Evolutionary conservation across 2,888 invertebrate species (phyloP).

Genomic region (Ormyrus labotus): DNA sequence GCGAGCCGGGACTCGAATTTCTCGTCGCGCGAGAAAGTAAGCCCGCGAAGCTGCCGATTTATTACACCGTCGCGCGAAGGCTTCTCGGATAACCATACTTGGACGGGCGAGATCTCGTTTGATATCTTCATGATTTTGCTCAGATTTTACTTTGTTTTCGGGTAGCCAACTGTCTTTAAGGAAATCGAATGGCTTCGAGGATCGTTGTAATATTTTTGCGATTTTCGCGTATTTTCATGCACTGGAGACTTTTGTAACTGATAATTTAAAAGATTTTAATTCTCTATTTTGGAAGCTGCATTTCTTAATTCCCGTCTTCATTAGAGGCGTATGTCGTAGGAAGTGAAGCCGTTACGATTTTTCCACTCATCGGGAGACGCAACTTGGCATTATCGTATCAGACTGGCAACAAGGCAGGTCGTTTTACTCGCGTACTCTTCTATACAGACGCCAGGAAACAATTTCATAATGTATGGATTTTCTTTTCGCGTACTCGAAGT

Average conservation of each 20-base stretch:
- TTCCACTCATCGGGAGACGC: background rate
- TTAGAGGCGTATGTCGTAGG: too few species aligned
- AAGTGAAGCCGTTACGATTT: background rate
- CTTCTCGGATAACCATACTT: constrained; percentile 14
- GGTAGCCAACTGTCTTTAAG: too few species aligned
- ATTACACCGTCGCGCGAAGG: constrained; percentile 15
- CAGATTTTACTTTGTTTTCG: too few species aligned
- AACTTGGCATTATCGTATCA: constrained; percentile 6
- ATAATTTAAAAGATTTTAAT: too few species aligned
- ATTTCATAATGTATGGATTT: constrained; percentile 31
- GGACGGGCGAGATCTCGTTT: constrained; percentile 5
- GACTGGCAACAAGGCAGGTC: background rate
- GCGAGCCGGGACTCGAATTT: constrained; percentile 18
- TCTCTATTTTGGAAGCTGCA: too few species aligned
- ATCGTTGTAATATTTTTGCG: too few species aligned
- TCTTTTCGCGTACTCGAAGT: constrained; percentile 5
- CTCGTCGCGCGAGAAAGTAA: constrained; percentile 21
- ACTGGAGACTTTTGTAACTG: too few species aligned
- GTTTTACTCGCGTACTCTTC: background rate
- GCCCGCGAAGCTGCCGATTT: constrained; percentile 12
- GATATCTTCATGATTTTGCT: constrained; percentile 10
- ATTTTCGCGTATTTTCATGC: too few species aligned
- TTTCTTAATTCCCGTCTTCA: too few species aligned
- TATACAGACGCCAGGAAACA: constrained; percentile 3
- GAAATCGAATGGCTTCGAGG: too few species aligned